These are phyloP conservation scores for Conopomorpha cramerella DNA, from an alignment of 1,140 invertebrate genomes.

Conservation along the genomic window DNA sequence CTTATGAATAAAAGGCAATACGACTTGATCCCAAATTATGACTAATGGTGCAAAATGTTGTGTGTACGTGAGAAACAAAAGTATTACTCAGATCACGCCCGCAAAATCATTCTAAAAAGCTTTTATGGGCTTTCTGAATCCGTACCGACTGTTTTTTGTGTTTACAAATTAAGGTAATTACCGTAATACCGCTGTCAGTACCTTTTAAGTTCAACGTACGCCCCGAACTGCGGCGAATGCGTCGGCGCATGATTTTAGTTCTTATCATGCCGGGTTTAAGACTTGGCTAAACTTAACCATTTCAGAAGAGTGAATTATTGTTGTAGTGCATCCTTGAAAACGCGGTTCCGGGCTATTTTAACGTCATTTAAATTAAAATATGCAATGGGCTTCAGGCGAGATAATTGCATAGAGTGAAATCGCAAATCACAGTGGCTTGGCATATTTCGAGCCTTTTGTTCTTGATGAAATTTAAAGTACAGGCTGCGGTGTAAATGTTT, in stretches of 20 bases:
- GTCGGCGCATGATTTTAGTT: conserved; percentile 10
- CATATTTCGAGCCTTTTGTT: too few species aligned
- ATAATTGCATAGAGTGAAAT: conserved; percentile 14
- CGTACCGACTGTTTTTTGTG: conserved; percentile 34
- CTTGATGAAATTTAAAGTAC: too few species aligned
- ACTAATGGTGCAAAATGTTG: too few species aligned
- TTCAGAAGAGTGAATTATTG: conserved; percentile 30
- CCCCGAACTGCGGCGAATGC: conserved; percentile 5
- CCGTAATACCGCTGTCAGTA: conserved; percentile 40
- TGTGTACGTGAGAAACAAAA: too few species aligned
- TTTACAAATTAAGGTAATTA: conserved; percentile 51
- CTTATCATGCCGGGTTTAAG: conserved; percentile 18
- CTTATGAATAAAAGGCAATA: too few species aligned
- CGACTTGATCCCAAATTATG: too few species aligned
- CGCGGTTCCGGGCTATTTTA: conserved; percentile 35
- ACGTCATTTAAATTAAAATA: conserved; percentile 35
- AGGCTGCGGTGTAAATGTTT: too few species aligned
- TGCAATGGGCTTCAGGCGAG: conserved; percentile 15
- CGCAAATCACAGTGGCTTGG: conserved; percentile 29
- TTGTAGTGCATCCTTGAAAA: conserved; percentile 25
- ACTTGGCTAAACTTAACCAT: too few species aligned
- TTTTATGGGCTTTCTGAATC: too few species aligned
- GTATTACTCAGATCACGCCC: too few species aligned
- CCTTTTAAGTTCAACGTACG: conserved; percentile 47
- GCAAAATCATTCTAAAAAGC: too few species aligned